Percentiles rank a stretch among this genome's conserved stretches.
These are phyloP conservation scores for Raillietiella orientalis DNA, from an alignment of 2,888 invertebrate species.

Conservation along the genomic window DNA sequence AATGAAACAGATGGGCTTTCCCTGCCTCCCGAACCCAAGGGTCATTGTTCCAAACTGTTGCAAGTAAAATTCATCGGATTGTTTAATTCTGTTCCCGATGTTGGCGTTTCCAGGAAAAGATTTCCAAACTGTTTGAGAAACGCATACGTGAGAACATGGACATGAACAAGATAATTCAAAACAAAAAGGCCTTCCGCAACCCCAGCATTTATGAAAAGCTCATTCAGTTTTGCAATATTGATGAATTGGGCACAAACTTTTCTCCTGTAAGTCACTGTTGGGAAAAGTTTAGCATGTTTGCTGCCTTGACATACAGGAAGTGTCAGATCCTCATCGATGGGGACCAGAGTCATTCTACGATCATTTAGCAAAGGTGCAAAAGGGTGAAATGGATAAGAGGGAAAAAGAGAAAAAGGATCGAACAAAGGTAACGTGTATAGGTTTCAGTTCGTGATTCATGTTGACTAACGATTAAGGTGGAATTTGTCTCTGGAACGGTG, in stretches of 20 bases:
- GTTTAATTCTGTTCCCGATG: too few relatives aligned
- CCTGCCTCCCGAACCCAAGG: neutral
- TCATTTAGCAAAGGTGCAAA: slow-evolving; percentile 59
- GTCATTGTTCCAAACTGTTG: neutral
- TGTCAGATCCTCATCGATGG: slow-evolving; percentile 77
- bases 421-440: slow-evolving; percentile 20
- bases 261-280: slow-evolving; percentile 24
- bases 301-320: slow-evolving; percentile 16
- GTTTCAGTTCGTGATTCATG: too few relatives aligned
- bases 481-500: slow-evolving; percentile 35
- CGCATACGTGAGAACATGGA: slow-evolving; percentile 38
- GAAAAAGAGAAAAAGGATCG: slow-evolving; percentile 63
- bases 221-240: slow-evolving; percentile 71
- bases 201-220: slow-evolving; percentile 93
- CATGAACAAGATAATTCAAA: slow-evolving; percentile 65
- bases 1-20: too few relatives aligned
- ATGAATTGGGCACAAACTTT: slow-evolving; percentile 88
- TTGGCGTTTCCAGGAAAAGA: too few relatives aligned
- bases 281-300: neutral
- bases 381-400: slow-evolving; percentile 60
- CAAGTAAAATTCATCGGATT: neutral
- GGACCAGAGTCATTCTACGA: slow-evolving; percentile 74
- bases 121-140: slow-evolving; percentile 30
- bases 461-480: slow-evolving; percentile 17
- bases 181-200: slow-evolving; percentile 72